These are phyloP conservation scores for Synanceia verrucosa DNA, from an alignment of 2,797 vertebrate species.

Conservation along the genomic window DNA sequence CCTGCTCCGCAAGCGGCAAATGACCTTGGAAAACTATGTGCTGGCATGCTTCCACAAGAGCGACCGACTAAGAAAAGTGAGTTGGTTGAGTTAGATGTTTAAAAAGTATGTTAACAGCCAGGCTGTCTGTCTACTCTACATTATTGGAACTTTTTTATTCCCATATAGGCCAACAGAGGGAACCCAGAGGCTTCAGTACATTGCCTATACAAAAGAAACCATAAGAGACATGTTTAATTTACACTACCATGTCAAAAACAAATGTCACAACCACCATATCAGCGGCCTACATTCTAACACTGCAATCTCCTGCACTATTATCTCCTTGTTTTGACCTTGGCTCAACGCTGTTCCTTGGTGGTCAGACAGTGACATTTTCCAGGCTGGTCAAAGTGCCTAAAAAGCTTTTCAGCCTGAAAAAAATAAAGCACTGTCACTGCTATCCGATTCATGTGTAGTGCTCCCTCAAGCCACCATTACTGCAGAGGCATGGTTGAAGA, in stretches of 20 bases:
- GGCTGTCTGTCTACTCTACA: constrained; percentile 9
- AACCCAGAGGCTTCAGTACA: constrained; percentile 6
- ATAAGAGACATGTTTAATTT: constrained; percentile 14
- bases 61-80: constrained; percentile 50
- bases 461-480: neutral
- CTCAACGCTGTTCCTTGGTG: neutral
- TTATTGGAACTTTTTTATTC: constrained; percentile 14
- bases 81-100: constrained; percentile 39
- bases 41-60: constrained; percentile 43
- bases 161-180: constrained; percentile 17
- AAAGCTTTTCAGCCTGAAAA: neutral
- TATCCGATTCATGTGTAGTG: neutral
- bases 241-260: neutral
- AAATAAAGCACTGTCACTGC: neutral
- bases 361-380: neutral
- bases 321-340: neutral
- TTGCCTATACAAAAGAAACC: constrained; percentile 2
- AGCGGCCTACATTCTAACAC: neutral
- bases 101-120: constrained; percentile 32
- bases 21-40: constrained; percentile 69
- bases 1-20: constrained; percentile 51
- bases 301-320: neutral
- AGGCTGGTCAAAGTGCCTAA: neutral
- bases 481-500: neutral
- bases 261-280: neutral